Evolutionary conservation across 2,888 invertebrate genomes (phyloP).

Genomic region (Epistrophe grossulariae): DNA sequence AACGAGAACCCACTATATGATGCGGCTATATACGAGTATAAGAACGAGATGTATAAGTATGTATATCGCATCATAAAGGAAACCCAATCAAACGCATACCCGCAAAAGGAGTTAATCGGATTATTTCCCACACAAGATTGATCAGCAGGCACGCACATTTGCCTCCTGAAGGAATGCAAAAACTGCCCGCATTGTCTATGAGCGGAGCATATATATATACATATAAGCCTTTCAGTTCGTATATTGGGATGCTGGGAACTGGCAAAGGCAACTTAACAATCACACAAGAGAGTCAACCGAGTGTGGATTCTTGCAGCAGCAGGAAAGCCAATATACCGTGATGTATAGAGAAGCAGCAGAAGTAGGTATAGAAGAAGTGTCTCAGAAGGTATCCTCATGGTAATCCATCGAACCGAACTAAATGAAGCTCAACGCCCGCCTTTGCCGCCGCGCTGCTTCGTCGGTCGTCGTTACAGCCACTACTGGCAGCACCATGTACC

Average conservation of each 20-base stretch:
- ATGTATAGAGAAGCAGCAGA: constrained; percentile 17
- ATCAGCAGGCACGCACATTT: constrained; percentile 76
- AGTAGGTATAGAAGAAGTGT: constrained; percentile 16
- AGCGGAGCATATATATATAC: constrained; percentile 26
- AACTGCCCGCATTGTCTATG: constrained; percentile 75
- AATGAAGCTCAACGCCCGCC: constrained; percentile 61
- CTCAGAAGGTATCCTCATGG: constrained; percentile 65
- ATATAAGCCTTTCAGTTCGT: constrained; percentile 49
- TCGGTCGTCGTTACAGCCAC: constrained; percentile 4
- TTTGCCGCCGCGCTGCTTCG: neutral
- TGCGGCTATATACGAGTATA: neutral
- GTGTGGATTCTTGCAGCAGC: constrained; percentile 66
- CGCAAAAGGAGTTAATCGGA: constrained; percentile 76
- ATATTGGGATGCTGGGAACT: constrained; percentile 44
- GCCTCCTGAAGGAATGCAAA: constrained; percentile 74
- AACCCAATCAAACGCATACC: constrained; percentile 75
- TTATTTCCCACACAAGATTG: constrained; percentile 76
- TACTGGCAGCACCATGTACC: constrained; percentile 36
- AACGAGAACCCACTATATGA: constrained; percentile 11
- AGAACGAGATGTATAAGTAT: constrained; percentile 21
- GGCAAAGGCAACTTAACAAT: constrained; percentile 37
- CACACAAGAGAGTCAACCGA: constrained; percentile 52
- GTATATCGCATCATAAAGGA: constrained; percentile 62
- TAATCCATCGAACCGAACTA: constrained; percentile 69
- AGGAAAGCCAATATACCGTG: constrained; percentile 50